Conservation (phyloP, 2,888 invertebrate species). For the Drosophila rellima region DNA sequence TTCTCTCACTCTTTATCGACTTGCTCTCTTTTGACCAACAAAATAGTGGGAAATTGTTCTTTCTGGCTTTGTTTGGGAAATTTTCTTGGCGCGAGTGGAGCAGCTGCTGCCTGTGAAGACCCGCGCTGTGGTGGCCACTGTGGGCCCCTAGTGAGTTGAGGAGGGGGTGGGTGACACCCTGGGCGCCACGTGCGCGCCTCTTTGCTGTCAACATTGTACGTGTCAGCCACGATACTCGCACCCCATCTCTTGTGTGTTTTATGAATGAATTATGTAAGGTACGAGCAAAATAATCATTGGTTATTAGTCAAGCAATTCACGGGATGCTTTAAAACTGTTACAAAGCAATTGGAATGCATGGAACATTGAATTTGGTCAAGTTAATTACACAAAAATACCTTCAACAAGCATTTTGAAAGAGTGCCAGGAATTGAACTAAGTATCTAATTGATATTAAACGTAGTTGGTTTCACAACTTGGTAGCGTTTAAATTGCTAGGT, state of each 20-base stretch:
- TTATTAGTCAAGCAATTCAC: conserved; percentile 31
- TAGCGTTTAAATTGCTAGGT: background rate
- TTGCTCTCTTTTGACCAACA: conserved; percentile 33
- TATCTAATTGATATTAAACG: conserved; percentile 8
- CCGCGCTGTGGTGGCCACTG: conserved; percentile 1
- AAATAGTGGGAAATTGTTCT: conserved; percentile 73
- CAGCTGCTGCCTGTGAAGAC: conserved; percentile 15
- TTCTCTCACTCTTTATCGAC: conserved; percentile 20
- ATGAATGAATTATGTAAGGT: conserved; percentile 69
- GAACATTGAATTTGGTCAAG: background rate
- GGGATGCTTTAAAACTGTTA: conserved; percentile 3
- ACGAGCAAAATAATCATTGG: conserved; percentile 47
- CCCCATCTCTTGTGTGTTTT: conserved; percentile 49
- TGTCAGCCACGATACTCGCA: conserved; percentile 34
- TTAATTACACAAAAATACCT: conserved; percentile 1
- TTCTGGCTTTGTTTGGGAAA: conserved; percentile 72
- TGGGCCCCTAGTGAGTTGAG: background rate
- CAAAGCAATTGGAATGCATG: background rate
- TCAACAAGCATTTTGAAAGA: background rate
- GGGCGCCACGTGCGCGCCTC: conserved; percentile 60
- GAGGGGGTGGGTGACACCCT: conserved; percentile 1
- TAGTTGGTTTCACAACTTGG: background rate
- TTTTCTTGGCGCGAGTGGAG: conserved; percentile 46
- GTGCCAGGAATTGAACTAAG: conserved; percentile 2
- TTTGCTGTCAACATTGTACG: conserved; percentile 61